Evolutionary conservation across 2,888 invertebrate species (phyloP), one percentile per base, ranked within the genome.

Genomic region (Dione vanillae): DNA sequence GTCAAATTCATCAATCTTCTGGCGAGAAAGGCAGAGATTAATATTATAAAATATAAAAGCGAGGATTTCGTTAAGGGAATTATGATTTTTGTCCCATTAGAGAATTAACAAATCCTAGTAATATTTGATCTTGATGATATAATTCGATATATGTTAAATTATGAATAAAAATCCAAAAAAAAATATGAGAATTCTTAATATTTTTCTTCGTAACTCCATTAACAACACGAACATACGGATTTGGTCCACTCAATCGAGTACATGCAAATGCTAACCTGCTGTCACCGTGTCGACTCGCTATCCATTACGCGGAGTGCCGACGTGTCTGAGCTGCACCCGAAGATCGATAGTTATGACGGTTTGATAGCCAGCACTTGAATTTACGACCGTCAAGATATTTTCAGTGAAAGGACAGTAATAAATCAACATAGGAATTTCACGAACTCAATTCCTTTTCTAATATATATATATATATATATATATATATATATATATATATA

Each of bases 291-390:
- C 70, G 66, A 68, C 70, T 68, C 69, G 71, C 74, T 77, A 76
- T 78, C 75, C 77, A 78, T 78, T 78, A 77, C 77, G 47, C 75
- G 76, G 71, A 78, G 78, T 75, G 76, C 72, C 74, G 74, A 70
- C 76, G 74, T 69, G 77, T 75, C 76, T 74, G 68, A 71, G 65
- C 54, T 68, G 65, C 66, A 71, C 69, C 66, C 70, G 69, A 70
- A 75, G 75, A 77, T 77, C 77, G 72, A 77, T 78, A 76, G 73
- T 75, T 74, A 75, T 76, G 74, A 73, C 74, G 75, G 67, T 75
- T 75, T 71, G 74, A 76, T 76, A 74, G 70, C 70, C 76, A 70
- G 70, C 72, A 73, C 69, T 71, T 66, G 71, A 75, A 75, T 71
- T 66, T 67, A 71, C 61, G 68, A 64, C 69, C 68, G 45, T 66